Percentiles rank a stretch among this genome's conserved stretches.
phyloP scores from a whole-genome alignment of 1,140 invertebrate genomes.

The Physella acuta region DNA sequence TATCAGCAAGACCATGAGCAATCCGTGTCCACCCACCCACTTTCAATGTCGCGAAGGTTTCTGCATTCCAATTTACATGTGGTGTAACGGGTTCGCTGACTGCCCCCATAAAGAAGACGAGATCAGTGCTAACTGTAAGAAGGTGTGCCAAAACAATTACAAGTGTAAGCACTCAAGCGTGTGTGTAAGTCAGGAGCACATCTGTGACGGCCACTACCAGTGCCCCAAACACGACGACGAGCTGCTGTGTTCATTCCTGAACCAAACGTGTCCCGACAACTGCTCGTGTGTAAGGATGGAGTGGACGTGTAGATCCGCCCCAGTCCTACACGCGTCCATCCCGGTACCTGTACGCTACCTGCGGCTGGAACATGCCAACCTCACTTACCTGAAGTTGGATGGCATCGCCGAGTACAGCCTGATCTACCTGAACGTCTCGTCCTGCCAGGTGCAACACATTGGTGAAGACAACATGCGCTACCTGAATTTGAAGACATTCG shows the following conservation, averaged over 20 bases:
- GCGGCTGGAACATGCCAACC: background rate
- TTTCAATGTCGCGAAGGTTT: slow-evolving; percentile 8
- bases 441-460: slow-evolving; percentile 1
- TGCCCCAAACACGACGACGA: slow-evolving; percentile 30
- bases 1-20: background rate
- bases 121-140: slow-evolving; percentile 10
- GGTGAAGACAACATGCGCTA: background rate
- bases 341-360: slow-evolving; percentile 21
- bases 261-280: slow-evolving; percentile 15
- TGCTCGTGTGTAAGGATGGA: slow-evolving; percentile 24
- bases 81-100: slow-evolving; percentile 27
- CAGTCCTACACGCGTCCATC: background rate
- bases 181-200: slow-evolving; percentile 21
- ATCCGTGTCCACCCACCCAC: slow-evolving; percentile 16
- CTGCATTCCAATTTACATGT: slow-evolving; percentile 23
- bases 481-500: slow-evolving; percentile 20
- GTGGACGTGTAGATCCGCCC: slow-evolving; percentile 4
- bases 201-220: slow-evolving; percentile 28
- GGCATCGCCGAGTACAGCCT: slow-evolving; percentile 14
- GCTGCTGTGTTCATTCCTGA: slow-evolving; percentile 11
- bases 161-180: slow-evolving; percentile 16
- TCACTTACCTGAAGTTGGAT: background rate
- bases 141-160: slow-evolving; percentile 16
- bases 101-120: slow-evolving; percentile 24
- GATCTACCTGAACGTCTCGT: slow-evolving; percentile 17